These are phyloP conservation scores for Collichthys lucidus DNA, from an alignment of 2,113 vertebrate genomes.

Conservation along the genomic window DNA sequence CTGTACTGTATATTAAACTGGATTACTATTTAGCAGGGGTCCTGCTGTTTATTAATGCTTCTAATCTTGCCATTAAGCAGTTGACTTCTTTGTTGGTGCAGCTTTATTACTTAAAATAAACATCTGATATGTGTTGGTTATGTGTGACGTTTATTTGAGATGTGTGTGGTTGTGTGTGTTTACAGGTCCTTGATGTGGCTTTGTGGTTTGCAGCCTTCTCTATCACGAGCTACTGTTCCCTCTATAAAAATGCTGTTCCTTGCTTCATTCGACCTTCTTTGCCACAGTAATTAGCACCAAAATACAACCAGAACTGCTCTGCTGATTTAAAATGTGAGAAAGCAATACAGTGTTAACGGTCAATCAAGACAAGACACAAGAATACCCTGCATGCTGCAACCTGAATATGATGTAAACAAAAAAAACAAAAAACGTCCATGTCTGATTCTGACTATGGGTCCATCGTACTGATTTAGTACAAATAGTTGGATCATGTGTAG, in stretches of 20 bases:
- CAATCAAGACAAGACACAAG: not conserved
- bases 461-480: not conserved
- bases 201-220: not conserved
- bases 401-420: not conserved
- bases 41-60: not conserved
- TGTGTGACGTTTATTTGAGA: conserved; percentile 2
- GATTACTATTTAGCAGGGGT: not conserved
- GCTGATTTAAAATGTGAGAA: not conserved
- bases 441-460: not conserved
- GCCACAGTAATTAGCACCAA: conserved; percentile 11
- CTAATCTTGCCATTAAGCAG: not conserved
- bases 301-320: not conserved
- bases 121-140: not conserved
- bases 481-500: not conserved
- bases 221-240: not conserved
- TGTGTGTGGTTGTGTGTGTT: conserved; percentile 6
- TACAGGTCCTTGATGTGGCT: conserved; percentile 29
- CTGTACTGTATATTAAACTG: not conserved
- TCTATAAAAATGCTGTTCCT: not conserved
- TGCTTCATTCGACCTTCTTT: conserved; percentile 8
- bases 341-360: no score
- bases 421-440: not conserved
- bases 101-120: conserved; percentile 20
- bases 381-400: not conserved
- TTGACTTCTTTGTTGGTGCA: not conserved